These are phyloP conservation scores for Hemiscyllium ocellatum DNA, from an alignment of 2,113 vertebrate species.

Conservation along the genomic window DNA sequence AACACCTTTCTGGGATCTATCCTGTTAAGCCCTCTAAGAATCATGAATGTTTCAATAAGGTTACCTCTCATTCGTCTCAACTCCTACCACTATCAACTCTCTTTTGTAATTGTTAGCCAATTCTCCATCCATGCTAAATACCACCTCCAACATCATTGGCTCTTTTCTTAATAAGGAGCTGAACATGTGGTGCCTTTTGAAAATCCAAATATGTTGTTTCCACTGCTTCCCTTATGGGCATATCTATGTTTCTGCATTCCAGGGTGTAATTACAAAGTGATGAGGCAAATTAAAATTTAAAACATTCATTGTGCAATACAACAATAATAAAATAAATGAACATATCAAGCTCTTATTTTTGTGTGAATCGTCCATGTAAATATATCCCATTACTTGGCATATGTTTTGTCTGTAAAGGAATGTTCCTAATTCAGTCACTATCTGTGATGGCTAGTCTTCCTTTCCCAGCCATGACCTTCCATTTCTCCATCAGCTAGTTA, in stretches of 20 bases:
- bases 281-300: not conserved
- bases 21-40: too few species aligned
- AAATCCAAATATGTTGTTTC: too few species aligned
- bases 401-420: not conserved
- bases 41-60: too few species aligned
- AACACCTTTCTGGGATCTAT: too few species aligned
- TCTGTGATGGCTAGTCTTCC: not conserved
- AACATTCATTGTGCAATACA: not conserved
- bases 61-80: too few species aligned
- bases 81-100: too few species aligned
- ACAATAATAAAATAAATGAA: conserved; percentile 3
- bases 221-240: too few species aligned
- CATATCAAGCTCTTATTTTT: not conserved
- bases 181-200: too few species aligned
- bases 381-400: not conserved
- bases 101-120: too few species aligned
- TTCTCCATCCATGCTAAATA: too few species aligned
- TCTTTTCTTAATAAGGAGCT: too few species aligned
- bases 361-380: not conserved
- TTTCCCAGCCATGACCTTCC: not conserved
- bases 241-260: not conserved
- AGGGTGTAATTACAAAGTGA: not conserved
- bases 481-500: not conserved
- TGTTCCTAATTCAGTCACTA: not conserved
- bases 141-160: too few species aligned